phyloP scores from a whole-genome alignment of 2,113 vertebrate species.

The Sturnus vulgaris region DNA sequence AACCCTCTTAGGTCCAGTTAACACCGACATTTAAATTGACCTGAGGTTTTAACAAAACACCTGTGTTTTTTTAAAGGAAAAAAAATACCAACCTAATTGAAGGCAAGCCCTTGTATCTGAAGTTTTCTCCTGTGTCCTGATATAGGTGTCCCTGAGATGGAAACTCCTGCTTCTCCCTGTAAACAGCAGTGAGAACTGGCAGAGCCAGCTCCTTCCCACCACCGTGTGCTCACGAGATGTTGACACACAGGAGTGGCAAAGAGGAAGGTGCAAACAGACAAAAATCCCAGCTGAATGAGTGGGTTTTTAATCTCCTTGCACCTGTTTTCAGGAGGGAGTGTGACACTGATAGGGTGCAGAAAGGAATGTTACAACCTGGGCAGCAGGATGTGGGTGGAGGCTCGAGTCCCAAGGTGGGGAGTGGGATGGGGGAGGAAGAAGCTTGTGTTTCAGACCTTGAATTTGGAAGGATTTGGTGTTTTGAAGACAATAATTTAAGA shows the following conservation, averaged over 20 bases:
- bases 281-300: conserved; percentile 58
- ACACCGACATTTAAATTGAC: neutral
- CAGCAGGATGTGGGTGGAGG: conserved; percentile 36
- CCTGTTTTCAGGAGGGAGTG: conserved; percentile 62
- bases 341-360: conserved; percentile 63
- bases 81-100: neutral
- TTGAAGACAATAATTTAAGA: neutral
- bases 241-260: conserved; percentile 50
- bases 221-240: neutral
- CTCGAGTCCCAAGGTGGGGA: neutral
- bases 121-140: neutral
- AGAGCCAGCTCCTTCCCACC: neutral
- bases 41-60: neutral
- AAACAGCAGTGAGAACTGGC: neutral
- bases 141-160: neutral
- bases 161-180: neutral
- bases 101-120: neutral
- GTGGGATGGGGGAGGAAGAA: neutral
- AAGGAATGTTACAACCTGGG: conserved; percentile 61
- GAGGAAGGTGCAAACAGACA: conserved; percentile 64
- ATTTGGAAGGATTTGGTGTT: neutral
- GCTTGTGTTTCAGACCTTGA: neutral
- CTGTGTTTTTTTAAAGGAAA: neutral
- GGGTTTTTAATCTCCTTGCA: conserved; percentile 61
- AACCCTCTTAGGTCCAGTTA: neutral